These are phyloP conservation scores for Machaerirhynchus nigripectus DNA, from an alignment of 2,113 vertebrate species.

Conservation along the genomic window DNA sequence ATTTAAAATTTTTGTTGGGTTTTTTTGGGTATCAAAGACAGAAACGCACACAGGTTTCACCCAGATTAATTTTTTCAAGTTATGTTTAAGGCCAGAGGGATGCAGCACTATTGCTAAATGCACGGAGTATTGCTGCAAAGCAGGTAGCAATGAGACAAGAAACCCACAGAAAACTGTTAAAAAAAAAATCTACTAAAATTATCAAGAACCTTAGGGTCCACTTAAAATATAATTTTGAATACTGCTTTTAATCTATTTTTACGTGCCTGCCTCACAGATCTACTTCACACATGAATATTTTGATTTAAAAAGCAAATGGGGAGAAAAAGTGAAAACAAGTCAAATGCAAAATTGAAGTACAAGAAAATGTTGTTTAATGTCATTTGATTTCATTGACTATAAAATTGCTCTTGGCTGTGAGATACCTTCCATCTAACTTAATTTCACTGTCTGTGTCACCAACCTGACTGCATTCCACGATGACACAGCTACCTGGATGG, in stretches of 20 bases:
- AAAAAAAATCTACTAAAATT: background rate
- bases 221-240: slow-evolving; percentile 33
- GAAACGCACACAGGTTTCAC: background rate
- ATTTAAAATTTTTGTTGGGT: background rate
- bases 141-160: background rate
- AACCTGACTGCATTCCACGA: background rate
- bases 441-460: background rate
- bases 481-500: no score
- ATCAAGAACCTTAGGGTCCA: background rate
- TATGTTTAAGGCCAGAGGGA: background rate
- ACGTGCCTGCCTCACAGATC: background rate
- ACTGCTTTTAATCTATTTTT: background rate
- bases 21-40: background rate
- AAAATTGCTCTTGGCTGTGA: background rate
- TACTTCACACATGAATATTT: background rate
- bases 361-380: background rate
- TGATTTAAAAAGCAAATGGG: background rate
- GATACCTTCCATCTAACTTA: background rate
- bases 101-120: background rate
- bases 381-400: background rate
- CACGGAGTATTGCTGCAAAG: background rate
- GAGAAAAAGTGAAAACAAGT: background rate
- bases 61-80: background rate
- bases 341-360: background rate
- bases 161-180: background rate